These are phyloP conservation scores for Drosophila sechellia DNA, from an alignment of 1,140 invertebrate genomes.

Conservation along the genomic window DNA sequence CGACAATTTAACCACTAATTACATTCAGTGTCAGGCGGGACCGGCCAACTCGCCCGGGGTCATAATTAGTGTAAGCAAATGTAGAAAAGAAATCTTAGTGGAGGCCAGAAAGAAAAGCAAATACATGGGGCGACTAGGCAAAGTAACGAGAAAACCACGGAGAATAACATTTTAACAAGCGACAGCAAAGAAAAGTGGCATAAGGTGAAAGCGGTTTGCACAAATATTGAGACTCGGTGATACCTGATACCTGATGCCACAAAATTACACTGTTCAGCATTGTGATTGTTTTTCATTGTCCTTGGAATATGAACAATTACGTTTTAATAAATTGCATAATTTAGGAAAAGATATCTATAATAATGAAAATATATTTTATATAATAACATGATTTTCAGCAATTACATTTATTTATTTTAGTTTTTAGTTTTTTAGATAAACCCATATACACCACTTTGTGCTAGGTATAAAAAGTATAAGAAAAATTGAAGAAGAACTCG, in stretches of 20 bases:
- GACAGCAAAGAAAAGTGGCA: constrained; percentile 2
- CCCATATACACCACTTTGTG: neutral
- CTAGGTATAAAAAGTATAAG: constrained; percentile 2
- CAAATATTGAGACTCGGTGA: constrained; percentile 22
- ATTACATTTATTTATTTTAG: no score
- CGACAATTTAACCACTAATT: constrained; percentile 81
- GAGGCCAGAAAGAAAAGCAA: constrained; percentile 10
- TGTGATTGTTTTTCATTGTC: no score
- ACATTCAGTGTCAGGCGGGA: constrained; percentile 62
- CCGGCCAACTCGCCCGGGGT: constrained; percentile 65
- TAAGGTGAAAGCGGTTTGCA: neutral
- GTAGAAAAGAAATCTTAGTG: constrained; percentile 73
- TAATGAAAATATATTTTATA: no score
- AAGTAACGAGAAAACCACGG: constrained; percentile 29
- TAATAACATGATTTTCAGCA: no score
- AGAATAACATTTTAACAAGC: constrained; percentile 7
- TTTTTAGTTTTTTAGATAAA: no score
- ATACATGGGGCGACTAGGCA: constrained; percentile 14
- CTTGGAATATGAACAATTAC: no score
- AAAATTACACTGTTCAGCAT: neutral
- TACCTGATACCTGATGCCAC: neutral
- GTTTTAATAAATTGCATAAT: no score
- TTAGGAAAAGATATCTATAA: no score
- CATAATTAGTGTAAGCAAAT: constrained; percentile 82
- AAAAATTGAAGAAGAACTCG: constrained; percentile 34